These are phyloP conservation scores for Gila orcuttii DNA, from an alignment of 2,113 vertebrate species.

Conservation along the genomic window DNA sequence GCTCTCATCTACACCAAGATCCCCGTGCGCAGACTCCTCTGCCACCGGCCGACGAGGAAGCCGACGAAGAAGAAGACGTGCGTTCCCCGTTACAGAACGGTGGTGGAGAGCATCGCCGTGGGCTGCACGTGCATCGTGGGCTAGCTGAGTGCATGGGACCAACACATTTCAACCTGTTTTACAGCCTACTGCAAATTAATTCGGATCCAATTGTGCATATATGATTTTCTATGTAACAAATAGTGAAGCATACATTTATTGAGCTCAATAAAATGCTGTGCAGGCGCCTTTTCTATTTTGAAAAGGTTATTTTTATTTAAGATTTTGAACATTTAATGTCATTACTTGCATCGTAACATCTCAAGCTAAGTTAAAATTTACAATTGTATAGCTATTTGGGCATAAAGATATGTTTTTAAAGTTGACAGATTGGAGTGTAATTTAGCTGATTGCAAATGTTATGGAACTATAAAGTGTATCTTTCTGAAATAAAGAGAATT, in stretches of 20 bases:
- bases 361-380: background rate
- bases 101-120: slow-evolving; percentile 86
- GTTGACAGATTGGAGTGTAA: background rate
- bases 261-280: background rate
- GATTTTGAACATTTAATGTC: background rate
- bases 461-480: background rate
- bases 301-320: background rate
- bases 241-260: no score
- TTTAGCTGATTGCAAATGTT: background rate
- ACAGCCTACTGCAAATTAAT: background rate
- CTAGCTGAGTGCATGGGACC: background rate
- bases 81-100: slow-evolving; percentile 71
- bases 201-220: background rate
- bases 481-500: background rate
- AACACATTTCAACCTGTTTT: background rate
- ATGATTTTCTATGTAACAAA: background rate
- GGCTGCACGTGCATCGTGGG: slow-evolving; percentile 88
- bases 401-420: background rate
- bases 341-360: background rate
- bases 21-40: slow-evolving; percentile 80
- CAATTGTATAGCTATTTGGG: background rate
- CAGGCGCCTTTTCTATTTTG: background rate
- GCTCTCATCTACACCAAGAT: slow-evolving; percentile 85
- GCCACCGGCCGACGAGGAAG: slow-evolving; percentile 61
- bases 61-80: slow-evolving; percentile 65